Evolutionary conservation across 1,140 invertebrate genomes (phyloP), one percentile per base, ranked within the genome.

Genomic region (Metaphire vulgaris): DNA sequence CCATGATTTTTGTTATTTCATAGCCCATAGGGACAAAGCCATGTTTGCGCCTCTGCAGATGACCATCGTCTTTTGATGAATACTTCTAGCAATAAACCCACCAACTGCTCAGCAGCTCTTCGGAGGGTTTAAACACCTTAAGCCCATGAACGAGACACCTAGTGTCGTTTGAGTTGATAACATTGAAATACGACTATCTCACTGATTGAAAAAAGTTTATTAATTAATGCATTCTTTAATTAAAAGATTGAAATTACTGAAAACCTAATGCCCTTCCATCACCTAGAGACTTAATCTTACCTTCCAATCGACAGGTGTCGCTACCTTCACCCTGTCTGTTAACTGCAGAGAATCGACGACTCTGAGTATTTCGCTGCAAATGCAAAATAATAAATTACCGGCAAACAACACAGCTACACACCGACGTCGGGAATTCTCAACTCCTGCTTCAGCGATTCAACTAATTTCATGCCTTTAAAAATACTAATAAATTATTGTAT

Each of bases 261-360:
- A n/a, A n/a, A n/a, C n/a, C n/a, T n/a, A n/a, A n/a, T n/a, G n/a
- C n/a, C n/a, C n/a, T n/a, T n/a, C n/a, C n/a, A n/a, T n/a, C n/a
- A n/a, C n/a, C n/a, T 56, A 56, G 6, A 56, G 21, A 12, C 6
- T 21, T 56, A 6, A 56, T 12, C 41, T 88, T 88, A 93, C 91
- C 84, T 89, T 87, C 94, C 94, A 96, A 82, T 95, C 92, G 31
- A 90, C 93, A 26, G 94, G 94, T 0, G 94, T 96, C 30, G 94
- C 90, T 81, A 93, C 91, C 84, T 92, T 92, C 79, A 92, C 90
- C 69, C 87, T 88, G 76, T 91, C 90, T 29, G 94, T 95, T 69
- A 97, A 85, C 85, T 95, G 93, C 2, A 97, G 87, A 1, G 94
- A 94, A 86, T 97, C 95, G 75, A 97, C 89, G 6, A 92, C 91